A percentile compares a stretch with the other conserved stretches of the same genome.
Conservation (phyloP, 64 coral and sea anemone genomes). For the Porites lutea region DNA sequence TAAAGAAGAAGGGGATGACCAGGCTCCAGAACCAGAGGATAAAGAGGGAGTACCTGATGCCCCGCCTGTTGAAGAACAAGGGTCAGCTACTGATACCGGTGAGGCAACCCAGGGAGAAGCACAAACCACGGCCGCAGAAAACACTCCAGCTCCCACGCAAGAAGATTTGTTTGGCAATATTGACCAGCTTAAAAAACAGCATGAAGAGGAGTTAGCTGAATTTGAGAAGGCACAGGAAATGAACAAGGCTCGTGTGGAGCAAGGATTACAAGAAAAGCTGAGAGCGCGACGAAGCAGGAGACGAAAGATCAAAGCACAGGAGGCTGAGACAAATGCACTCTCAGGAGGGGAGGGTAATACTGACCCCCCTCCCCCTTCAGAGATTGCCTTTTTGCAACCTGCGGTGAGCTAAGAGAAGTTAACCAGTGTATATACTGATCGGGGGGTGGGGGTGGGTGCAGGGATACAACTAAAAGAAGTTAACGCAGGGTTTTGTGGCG, state of each 20-base stretch:
- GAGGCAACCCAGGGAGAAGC: background rate
- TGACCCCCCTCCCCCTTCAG: conserved; percentile 49
- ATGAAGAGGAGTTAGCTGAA: conserved; percentile 94
- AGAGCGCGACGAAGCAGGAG: conserved; percentile 86
- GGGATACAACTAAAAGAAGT: too few relatives aligned
- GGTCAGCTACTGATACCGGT: conserved; percentile 40
- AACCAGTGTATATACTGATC: too few relatives aligned
- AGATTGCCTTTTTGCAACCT: background rate
- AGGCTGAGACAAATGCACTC: conserved; percentile 63
- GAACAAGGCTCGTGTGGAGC: conserved; percentile 86
- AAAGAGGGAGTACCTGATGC: conserved; percentile 67
- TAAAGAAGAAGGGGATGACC: conserved; percentile 86
- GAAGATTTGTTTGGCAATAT: conserved; percentile 95
- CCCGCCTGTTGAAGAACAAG: conserved; percentile 62
- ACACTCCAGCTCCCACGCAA: conserved; percentile 71
- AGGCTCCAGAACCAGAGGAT: conserved; percentile 78
- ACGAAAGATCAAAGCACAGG: conserved; percentile 84
- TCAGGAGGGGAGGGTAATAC: conserved; percentile 35
- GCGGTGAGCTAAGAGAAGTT: too few relatives aligned
- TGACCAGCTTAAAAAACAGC: conserved; percentile 95
- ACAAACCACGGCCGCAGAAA: background rate
- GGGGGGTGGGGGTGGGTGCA: too few relatives aligned
- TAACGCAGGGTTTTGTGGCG: too few relatives aligned
- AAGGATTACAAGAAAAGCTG: conserved; percentile 95
- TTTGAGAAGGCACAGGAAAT: conserved; percentile 95